A percentile compares a stretch with the other conserved stretches of the same genome.
These are phyloP conservation scores for Mirza zaza DNA, from an alignment of 2,113 vertebrate species.

Conservation along the genomic window DNA sequence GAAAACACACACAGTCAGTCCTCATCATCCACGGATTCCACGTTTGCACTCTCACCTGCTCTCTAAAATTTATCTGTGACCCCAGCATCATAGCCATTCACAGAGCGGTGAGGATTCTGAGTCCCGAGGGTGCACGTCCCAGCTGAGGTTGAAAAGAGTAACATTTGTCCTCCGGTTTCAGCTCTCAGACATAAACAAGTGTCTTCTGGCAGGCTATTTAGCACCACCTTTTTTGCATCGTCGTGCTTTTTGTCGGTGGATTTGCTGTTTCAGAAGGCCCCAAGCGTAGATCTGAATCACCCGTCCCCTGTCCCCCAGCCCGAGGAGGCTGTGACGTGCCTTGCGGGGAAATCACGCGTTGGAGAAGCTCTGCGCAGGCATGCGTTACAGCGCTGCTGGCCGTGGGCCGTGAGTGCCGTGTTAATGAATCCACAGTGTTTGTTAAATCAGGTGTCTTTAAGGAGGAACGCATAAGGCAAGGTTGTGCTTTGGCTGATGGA, in stretches of 20 bases:
- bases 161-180: not conserved
- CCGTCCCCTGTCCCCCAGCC: accelerated
- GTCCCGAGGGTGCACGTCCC: accelerated
- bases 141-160: not conserved
- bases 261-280: not conserved
- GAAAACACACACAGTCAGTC: accelerated
- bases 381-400: accelerated
- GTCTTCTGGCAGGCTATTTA: accelerated
- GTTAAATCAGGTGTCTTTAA: not conserved
- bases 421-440: accelerated
- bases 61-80: not conserved
- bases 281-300: accelerated
- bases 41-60: not conserved
- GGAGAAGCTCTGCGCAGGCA: not conserved
- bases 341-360: accelerated
- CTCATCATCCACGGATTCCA: accelerated
- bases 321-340: not conserved
- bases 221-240: not conserved
- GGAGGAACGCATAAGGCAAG: not conserved
- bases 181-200: not conserved
- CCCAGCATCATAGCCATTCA: not conserved
- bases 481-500: not conserved
- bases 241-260: not conserved
- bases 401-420: accelerated
- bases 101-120: not conserved